These are phyloP conservation scores for Thymelicus lineola DNA, from an alignment of 2,888 invertebrate genomes.

Conservation along the genomic window DNA sequence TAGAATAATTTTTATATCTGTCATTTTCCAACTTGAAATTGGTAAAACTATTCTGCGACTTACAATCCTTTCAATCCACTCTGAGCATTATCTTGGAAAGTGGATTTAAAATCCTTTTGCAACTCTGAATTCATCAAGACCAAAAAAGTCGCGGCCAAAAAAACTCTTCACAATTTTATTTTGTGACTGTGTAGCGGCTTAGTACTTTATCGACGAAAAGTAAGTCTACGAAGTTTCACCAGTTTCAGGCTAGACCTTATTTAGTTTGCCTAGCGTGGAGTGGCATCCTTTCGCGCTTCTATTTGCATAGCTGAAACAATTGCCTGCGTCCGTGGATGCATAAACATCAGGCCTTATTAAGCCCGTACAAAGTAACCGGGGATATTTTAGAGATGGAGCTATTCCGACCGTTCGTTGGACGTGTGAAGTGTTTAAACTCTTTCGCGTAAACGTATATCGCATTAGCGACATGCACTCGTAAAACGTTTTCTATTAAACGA, in stretches of 20 bases:
- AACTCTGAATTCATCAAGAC: conserved; percentile 23
- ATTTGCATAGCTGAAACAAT: conserved; percentile 2
- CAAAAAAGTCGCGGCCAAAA: conserved; percentile 3
- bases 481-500: neutral
- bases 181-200: conserved; percentile 6
- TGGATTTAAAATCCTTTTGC: conserved; percentile 19
- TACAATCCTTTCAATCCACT: conserved; percentile 22
- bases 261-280: conserved; percentile 2
- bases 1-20: neutral
- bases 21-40: conserved; percentile 7
- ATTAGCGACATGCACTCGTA: neutral
- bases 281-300: conserved; percentile 5
- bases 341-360: conserved; percentile 2
- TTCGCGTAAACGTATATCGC: neutral
- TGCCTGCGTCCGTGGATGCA: neutral
- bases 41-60: conserved; percentile 6
- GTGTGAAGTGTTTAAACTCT: neutral
- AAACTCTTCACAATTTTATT: conserved; percentile 18
- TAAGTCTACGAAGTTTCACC: conserved; percentile 4
- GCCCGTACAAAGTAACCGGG: neutral
- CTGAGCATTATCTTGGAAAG: conserved; percentile 17
- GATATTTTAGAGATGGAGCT: neutral
- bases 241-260: neutral
- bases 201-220: conserved; percentile 19
- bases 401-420: neutral